phyloP scores from a whole-genome alignment of 2,113 vertebrate genomes.

The Hemicordylus capensis region DNA sequence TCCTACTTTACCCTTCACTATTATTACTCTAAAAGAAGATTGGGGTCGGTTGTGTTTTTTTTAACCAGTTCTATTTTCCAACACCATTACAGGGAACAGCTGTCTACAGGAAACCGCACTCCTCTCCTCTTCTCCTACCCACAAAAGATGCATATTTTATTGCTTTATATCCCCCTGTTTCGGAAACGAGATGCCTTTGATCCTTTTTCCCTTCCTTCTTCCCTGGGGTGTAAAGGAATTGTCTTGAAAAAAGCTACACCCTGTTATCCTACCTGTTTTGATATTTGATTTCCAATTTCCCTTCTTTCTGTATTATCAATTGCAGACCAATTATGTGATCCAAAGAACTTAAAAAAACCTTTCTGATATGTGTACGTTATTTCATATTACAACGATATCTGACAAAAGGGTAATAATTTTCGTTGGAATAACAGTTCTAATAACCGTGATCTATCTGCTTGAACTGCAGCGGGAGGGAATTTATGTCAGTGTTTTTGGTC shows the following conservation, averaged over 20 bases:
- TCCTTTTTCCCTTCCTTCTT: conserved; percentile 63
- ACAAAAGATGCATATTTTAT: conserved; percentile 83
- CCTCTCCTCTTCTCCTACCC: conserved; percentile 66
- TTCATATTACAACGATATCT: neutral
- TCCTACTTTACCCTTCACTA: neutral
- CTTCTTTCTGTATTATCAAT: conserved; percentile 16
- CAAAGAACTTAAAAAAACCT: conserved; percentile 11
- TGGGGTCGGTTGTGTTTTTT: neutral
- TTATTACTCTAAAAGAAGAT: neutral
- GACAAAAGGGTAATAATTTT: neutral
- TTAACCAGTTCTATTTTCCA: neutral
- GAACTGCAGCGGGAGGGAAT: neutral
- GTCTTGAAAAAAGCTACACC: conserved; percentile 36
- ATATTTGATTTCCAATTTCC: conserved; percentile 76
- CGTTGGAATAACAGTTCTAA: neutral
- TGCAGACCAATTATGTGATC: conserved; percentile 49
- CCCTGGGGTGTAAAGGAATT: conserved; percentile 62
- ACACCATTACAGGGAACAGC: neutral
- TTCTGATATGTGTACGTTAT: neutral
- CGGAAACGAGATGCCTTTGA: conserved; percentile 81
- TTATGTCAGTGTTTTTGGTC: neutral
- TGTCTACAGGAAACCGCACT: neutral
- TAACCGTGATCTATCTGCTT: neutral
- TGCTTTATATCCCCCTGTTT: conserved; percentile 80
- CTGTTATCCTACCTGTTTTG: conserved; percentile 73